phyloP scores from a whole-genome alignment of 2,888 invertebrate genomes.

The Hypomecis atomaria region DNA sequence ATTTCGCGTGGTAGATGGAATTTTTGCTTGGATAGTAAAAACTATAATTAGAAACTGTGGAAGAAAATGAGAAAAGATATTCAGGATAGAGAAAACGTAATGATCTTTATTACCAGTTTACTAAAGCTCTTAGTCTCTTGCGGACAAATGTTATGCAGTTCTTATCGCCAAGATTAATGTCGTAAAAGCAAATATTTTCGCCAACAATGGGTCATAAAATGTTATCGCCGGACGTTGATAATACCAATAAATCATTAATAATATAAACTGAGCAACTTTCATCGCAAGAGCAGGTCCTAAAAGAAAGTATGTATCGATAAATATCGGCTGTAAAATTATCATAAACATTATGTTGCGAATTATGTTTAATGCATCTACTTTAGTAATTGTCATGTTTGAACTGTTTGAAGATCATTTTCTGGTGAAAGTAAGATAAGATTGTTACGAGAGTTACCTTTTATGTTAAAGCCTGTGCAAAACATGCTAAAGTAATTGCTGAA shows the following conservation, averaged over 20 bases:
- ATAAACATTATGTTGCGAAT: conserved; percentile 20
- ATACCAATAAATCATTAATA: conserved; percentile 33
- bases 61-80: neutral
- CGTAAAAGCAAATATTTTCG: conserved; percentile 37
- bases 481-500: neutral
- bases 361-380: conserved; percentile 12
- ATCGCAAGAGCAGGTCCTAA: conserved; percentile 30
- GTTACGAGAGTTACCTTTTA: conserved; percentile 3
- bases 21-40: too few species aligned
- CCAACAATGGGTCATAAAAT: conserved; percentile 41
- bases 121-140: conserved; percentile 8
- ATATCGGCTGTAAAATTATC: conserved; percentile 22
- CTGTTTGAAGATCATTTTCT: conserved; percentile 13
- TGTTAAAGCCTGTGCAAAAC: neutral
- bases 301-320: conserved; percentile 34
- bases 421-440: conserved; percentile 34
- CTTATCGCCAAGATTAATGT: conserved; percentile 32
- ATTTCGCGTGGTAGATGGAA: too few species aligned
- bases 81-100: neutral
- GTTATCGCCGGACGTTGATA: conserved; percentile 30
- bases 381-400: conserved; percentile 11
- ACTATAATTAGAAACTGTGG: neutral
- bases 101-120: neutral
- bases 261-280: conserved; percentile 29
- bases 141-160: conserved; percentile 5